These are phyloP conservation scores for Pyrocoelia pectoralis DNA, from an alignment of 2,888 invertebrate genomes.

Conservation along the genomic window DNA sequence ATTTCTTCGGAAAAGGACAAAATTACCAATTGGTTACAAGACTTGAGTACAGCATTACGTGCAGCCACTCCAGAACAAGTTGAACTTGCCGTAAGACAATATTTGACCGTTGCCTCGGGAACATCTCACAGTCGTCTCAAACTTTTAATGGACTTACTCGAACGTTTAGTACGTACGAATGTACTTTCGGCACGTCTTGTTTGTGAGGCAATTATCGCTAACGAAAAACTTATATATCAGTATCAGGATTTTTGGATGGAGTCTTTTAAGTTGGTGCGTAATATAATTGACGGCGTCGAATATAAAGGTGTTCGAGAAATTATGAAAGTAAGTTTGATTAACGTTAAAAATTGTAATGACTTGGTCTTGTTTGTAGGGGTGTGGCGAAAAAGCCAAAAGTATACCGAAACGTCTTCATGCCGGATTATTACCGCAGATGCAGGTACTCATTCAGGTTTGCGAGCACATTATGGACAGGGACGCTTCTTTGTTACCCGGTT, in stretches of 20 bases:
- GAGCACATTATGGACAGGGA: slow-evolving; percentile 92
- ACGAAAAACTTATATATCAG: slow-evolving; percentile 82
- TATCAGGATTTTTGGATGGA: slow-evolving; percentile 91
- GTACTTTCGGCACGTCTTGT: slow-evolving; percentile 81
- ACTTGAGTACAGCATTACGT: slow-evolving; percentile 72
- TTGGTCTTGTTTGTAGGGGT: slow-evolving; percentile 71
- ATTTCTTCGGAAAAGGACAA: slow-evolving; percentile 75
- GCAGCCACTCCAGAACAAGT: slow-evolving; percentile 75
- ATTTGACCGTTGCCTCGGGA: slow-evolving; percentile 75
- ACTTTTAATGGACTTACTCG: slow-evolving; percentile 77
- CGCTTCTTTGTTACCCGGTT: slow-evolving; percentile 90
- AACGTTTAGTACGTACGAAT: slow-evolving; percentile 76
- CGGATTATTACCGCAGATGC: slow-evolving; percentile 81
- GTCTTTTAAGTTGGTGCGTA: slow-evolving; percentile 83
- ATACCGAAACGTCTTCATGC: slow-evolving; percentile 83
- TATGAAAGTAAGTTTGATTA: slow-evolving; percentile 81
- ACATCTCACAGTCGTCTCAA: slow-evolving; percentile 78
- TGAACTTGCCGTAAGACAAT: slow-evolving; percentile 78
- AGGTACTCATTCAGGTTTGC: slow-evolving; percentile 82
- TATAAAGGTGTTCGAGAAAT: slow-evolving; percentile 95
- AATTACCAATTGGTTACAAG: slow-evolving; percentile 72
- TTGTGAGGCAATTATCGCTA: slow-evolving; percentile 85
- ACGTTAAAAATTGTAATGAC: too few relatives aligned
- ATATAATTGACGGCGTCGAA: slow-evolving; percentile 89
- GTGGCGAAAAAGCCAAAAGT: slow-evolving; percentile 86